Evolutionary conservation across 1,140 invertebrate genomes (phyloP), one percentile per base, ranked within the genome.

Genomic region (Leptinotarsa undecemlineata): DNA sequence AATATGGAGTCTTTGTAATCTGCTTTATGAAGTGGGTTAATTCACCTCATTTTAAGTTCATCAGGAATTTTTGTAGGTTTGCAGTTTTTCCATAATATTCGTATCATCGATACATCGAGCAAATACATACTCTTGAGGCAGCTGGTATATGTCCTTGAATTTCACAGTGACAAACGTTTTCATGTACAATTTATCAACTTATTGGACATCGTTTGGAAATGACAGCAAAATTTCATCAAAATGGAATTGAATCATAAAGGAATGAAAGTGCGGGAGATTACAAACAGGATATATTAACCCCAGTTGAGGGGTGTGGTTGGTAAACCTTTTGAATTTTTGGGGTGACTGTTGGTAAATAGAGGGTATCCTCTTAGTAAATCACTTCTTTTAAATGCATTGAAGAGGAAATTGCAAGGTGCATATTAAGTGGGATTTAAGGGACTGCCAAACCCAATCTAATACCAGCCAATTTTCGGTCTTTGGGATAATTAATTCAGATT

Each of bases 351-450:
- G 69, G 48, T 48, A 71, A 71, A 71, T 71, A 71, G 69, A 71
- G 69, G 69, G 69, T 71, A 71, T 71, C 15, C 48, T 48, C 48
- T 60, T 26, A 71, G 69, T 71, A 61, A 71, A 71, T 71, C 69
- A 71, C 23, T 71, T 61, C 69, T 71, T 71, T 71, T 71, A 60
- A 61, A 71, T 71, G 69, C 69, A 71, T 71, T 26, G 69, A 61
- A 71, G 69, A 61, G 69, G 69, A 71, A 71, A 71, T 26, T 71
- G 69, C 69, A 71, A 71, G 69, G 69, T 71, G 69, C 69, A 71
- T 71, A 71, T 71, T 71, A 71, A 71, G 69, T 61, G 69, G 51
- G 48, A 48, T 60, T 71, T 71, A 19, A 48, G 69, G 69, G 69
- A 71, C 42, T 17, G 21, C 26, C 69, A 71, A 71, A 71, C 26